Percentiles rank a stretch among this genome's conserved stretches.
These are phyloP conservation scores for Scleropages formosus DNA, from an alignment of 2,797 vertebrate genomes.

Conservation along the genomic window DNA sequence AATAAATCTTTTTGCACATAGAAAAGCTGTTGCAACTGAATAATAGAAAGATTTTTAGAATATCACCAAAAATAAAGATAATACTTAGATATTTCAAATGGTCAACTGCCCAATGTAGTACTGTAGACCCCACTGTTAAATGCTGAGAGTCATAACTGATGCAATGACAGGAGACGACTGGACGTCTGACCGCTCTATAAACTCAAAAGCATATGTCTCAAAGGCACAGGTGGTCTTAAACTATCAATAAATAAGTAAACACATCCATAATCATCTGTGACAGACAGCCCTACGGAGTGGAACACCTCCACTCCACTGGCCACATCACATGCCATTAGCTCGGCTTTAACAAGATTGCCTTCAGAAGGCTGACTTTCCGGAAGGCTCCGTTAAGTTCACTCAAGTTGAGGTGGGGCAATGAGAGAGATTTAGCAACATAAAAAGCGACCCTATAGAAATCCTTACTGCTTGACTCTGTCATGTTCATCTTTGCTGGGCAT, in stretches of 20 bases:
- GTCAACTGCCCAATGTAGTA: no score
- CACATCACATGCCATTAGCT: slow-evolving; percentile 12
- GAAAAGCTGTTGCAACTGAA: background rate
- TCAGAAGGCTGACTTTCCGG: background rate
- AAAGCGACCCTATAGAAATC: background rate
- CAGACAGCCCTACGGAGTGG: slow-evolving; percentile 3
- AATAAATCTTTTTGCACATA: background rate
- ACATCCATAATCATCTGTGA: background rate
- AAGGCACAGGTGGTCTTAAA: background rate
- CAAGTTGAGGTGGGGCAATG: background rate
- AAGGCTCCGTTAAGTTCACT: background rate
- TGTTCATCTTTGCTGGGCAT: background rate
- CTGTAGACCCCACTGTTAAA: no score
- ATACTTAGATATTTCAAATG: no score
- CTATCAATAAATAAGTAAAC: slow-evolving; percentile 11
- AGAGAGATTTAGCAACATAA: background rate
- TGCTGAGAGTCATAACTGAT: no score
- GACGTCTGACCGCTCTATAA: background rate
- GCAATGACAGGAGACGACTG: background rate
- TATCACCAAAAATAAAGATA: no score
- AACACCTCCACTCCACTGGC: slow-evolving; percentile 12
- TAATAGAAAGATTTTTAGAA: no score
- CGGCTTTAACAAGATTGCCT: slow-evolving; percentile 30
- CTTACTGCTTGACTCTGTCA: background rate
- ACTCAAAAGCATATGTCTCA: background rate